Evolutionary conservation across 2,797 vertebrate species (phyloP).

Genomic region (Enteromius paludinosus): DNA sequence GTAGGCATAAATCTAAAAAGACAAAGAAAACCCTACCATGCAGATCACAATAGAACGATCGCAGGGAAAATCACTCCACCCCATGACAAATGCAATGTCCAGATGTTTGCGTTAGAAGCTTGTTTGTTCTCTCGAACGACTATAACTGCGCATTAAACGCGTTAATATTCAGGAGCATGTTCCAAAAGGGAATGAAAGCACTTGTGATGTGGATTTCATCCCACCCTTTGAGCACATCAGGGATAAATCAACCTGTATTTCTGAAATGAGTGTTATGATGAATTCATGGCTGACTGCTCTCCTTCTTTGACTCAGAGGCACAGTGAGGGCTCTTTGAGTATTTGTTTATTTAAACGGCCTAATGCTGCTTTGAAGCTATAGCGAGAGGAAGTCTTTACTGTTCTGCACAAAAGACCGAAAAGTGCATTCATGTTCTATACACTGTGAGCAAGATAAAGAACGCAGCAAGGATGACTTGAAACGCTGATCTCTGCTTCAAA

Average conservation of each 20-base stretch:
- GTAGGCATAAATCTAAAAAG: conserved; percentile 16
- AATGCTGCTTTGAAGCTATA: conserved; percentile 37
- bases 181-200: conserved; percentile 38
- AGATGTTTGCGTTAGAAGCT: conserved; percentile 7
- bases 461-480: conserved; percentile 49
- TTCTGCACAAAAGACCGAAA: conserved; percentile 45
- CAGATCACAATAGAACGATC: neutral
- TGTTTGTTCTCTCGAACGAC: conserved; percentile 34
- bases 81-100: neutral
- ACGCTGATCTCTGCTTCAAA: conserved; percentile 47
- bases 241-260: conserved; percentile 45
- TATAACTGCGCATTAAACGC: conserved; percentile 50
- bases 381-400: conserved; percentile 22
- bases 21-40: neutral
- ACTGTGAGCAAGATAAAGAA: conserved; percentile 63
- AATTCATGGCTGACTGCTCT: conserved; percentile 26
- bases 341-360: conserved; percentile 30
- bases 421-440: conserved; percentile 55
- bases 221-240: conserved; percentile 40
- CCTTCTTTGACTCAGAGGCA: conserved; percentile 48
- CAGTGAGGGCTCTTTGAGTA: neutral
- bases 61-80: neutral
- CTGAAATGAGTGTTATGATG: conserved; percentile 44
- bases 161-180: conserved; percentile 48
- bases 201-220: conserved; percentile 16